Percentiles rank a stretch among this genome's conserved stretches.
Evolutionary conservation across 1,140 invertebrate genomes (phyloP).

Genomic region (Scaptodrosophila lebanonensis): DNA sequence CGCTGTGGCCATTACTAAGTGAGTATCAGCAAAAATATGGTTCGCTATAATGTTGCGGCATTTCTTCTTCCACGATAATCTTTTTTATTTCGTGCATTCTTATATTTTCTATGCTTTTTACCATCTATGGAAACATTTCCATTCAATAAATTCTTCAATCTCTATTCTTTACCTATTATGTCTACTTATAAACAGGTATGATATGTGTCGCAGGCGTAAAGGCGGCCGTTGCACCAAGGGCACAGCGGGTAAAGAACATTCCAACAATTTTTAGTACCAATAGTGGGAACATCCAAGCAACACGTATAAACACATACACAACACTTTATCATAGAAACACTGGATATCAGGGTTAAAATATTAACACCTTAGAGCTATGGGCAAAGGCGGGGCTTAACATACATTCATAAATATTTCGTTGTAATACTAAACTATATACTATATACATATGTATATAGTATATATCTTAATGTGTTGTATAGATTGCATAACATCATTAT

Average conservation of each 20-base stretch:
- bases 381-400: too few relatives aligned
- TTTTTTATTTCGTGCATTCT: background rate
- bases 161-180: constrained; percentile 27
- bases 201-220: constrained; percentile 96
- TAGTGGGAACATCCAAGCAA: constrained; percentile 10
- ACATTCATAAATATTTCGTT: too few relatives aligned
- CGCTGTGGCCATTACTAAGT: constrained; percentile 97
- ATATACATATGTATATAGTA: too few relatives aligned
- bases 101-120: background rate
- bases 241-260: constrained; percentile 89
- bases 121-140: constrained; percentile 11
- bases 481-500: too few relatives aligned
- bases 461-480: too few relatives aligned
- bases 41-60: background rate
- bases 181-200: constrained; percentile 86
- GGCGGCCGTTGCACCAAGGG: constrained; percentile 96
- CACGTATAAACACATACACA: too few relatives aligned
- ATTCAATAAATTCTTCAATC: constrained; percentile 14
- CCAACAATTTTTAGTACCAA: constrained; percentile 23
- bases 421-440: too few relatives aligned
- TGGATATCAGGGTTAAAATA: too few relatives aligned
- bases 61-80: background rate
- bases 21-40: constrained; percentile 80
- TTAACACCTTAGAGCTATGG: too few relatives aligned
- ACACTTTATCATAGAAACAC: too few relatives aligned